A percentile compares a stretch with the other conserved stretches of the same genome.
Evolutionary conservation across 53 echinoderm and acorn worm genomes (phyloP).

Genomic region (Echinometra lucunter): DNA sequence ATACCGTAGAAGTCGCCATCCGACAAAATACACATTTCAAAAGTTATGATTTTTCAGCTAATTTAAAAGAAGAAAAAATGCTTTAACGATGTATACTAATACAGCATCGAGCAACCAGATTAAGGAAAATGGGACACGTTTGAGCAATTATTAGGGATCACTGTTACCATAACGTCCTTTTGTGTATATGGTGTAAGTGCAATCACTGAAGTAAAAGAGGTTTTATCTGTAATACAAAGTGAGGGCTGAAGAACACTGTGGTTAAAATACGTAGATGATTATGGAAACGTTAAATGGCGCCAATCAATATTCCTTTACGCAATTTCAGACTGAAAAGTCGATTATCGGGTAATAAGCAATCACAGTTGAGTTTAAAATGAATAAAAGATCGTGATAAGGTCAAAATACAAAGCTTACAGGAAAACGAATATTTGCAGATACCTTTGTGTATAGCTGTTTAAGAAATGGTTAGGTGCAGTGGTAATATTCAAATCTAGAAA

Average conservation of each 20-base stretch:
- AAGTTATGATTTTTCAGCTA: neutral
- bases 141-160: neutral
- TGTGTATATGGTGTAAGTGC: neutral
- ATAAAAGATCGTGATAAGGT: neutral
- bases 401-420: neutral
- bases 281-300: too few relatives aligned
- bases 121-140: neutral
- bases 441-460: neutral
- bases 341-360: neutral
- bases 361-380: too few relatives aligned
- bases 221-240: too few relatives aligned
- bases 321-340: too few relatives aligned
- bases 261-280: too few relatives aligned
- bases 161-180: neutral
- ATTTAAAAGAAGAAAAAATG: too few relatives aligned
- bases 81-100: too few relatives aligned
- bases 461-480: neutral
- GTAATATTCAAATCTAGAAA: neutral
- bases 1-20: too few relatives aligned
- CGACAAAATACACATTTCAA: too few relatives aligned
- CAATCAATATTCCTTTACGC: too few relatives aligned
- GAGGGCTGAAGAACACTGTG: too few relatives aligned
- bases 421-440: slow-evolving; percentile 6
- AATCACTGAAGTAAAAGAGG: neutral
- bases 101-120: neutral